Conservation (phyloP, 2,888 invertebrate species). For the Dicyrtomina minuta region DNA sequence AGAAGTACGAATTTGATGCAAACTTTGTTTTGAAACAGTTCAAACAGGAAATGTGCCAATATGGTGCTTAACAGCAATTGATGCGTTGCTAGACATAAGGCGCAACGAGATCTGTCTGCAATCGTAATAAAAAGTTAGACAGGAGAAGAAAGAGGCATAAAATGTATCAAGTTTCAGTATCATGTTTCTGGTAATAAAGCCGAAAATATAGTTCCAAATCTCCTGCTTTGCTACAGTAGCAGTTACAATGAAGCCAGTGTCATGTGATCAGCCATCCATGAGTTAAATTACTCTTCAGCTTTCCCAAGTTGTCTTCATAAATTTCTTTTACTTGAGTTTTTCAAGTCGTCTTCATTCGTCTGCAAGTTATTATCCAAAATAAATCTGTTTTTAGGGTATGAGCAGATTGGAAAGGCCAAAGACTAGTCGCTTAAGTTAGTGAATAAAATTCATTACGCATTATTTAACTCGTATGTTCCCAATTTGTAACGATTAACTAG, state of each 20-base stretch:
- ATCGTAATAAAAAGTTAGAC: neutral
- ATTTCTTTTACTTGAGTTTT: constrained; percentile 30
- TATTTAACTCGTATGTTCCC: constrained; percentile 28
- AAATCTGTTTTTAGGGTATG: neutral
- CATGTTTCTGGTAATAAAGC: neutral
- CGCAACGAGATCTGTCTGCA: too few relatives aligned
- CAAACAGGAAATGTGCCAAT: too few relatives aligned
- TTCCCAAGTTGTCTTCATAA: constrained; percentile 33
- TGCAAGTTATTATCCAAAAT: constrained; percentile 27
- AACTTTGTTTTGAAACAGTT: too few relatives aligned
- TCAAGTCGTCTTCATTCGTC: constrained; percentile 31
- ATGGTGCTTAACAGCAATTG: too few relatives aligned
- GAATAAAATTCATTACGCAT: constrained; percentile 29
- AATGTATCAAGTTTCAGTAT: neutral
- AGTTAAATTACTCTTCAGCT: constrained; percentile 33
- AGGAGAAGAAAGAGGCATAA: neutral
- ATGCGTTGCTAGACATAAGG: too few relatives aligned
- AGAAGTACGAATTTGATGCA: too few relatives aligned
- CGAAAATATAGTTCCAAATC: too few relatives aligned
- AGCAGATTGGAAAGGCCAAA: too few relatives aligned
- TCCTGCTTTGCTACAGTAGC: neutral
- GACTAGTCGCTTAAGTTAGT: constrained; percentile 15
- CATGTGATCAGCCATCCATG: constrained; percentile 30
- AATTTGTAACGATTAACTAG: constrained; percentile 33
- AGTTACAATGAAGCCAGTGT: neutral